phyloP scores from a whole-genome alignment of 2,888 invertebrate species.

The Omphaloscelis lunosa region DNA sequence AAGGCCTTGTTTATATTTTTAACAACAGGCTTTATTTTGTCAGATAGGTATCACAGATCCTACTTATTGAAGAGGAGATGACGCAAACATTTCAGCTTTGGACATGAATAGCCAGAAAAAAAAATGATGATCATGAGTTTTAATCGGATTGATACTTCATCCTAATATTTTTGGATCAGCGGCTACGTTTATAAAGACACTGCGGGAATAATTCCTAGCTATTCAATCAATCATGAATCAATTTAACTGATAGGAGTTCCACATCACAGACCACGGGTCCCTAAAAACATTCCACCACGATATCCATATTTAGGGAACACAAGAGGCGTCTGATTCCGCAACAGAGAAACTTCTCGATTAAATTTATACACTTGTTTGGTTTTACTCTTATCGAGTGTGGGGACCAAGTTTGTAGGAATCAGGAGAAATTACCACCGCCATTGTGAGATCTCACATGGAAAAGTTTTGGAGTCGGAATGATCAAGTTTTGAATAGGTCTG shows the following conservation, averaged over 20 bases:
- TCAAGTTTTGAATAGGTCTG: constrained; percentile 71
- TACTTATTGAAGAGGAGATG: background rate
- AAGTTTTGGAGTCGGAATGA: constrained; percentile 71
- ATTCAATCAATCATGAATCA: constrained; percentile 21
- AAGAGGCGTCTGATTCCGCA: constrained; percentile 84
- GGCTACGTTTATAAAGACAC: too few relatives aligned
- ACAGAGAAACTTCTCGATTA: constrained; percentile 86
- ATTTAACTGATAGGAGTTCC: background rate
- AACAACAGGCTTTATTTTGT: background rate
- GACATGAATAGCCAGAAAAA: background rate
- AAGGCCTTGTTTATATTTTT: background rate
- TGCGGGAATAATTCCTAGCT: background rate
- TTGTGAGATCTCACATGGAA: constrained; percentile 70
- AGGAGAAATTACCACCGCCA: constrained; percentile 69
- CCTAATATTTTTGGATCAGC: background rate
- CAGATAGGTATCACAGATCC: background rate
- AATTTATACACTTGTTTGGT: constrained; percentile 88
- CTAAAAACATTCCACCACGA: constrained; percentile 74
- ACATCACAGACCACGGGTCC: constrained; percentile 41
- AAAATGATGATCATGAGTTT: background rate
- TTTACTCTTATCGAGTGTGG: constrained; percentile 80
- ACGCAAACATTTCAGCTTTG: background rate
- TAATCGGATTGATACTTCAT: background rate
- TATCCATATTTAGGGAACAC: constrained; percentile 81
- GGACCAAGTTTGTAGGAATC: constrained; percentile 66